Percentiles rank a stretch among this genome's conserved stretches.
Conservation (phyloP, 2,113 vertebrate species). For the Stegostoma tigrinum region DNA sequence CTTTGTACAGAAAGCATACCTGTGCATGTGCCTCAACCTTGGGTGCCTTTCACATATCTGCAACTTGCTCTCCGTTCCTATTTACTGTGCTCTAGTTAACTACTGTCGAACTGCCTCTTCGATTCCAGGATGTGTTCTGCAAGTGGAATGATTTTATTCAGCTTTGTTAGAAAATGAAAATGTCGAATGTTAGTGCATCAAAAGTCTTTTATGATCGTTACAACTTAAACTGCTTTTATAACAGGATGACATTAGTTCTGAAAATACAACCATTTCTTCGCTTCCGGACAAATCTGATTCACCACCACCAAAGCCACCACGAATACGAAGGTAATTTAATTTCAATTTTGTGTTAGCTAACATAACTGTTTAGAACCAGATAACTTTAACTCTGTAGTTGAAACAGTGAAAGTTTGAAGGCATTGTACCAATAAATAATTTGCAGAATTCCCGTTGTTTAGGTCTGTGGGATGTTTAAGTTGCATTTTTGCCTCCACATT, state of each 20-base stretch:
- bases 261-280: constrained; percentile 63
- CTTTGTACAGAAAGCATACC: neutral
- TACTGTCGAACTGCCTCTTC: neutral
- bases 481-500: neutral
- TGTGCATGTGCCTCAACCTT: neutral
- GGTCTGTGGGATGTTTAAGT: neutral
- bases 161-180: neutral
- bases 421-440: neutral
- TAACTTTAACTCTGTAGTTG: neutral
- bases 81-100: neutral
- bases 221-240: constrained; percentile 39
- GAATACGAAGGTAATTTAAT: constrained; percentile 75
- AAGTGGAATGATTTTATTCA: neutral
- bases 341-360: neutral
- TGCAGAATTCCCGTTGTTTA: neutral
- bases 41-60: neutral
- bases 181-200: neutral
- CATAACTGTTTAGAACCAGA: neutral
- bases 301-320: constrained; percentile 90
- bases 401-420: neutral
- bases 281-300: constrained; percentile 78
- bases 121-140: neutral
- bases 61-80: neutral
- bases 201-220: neutral
- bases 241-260: constrained; percentile 80